A percentile compares a stretch with the other conserved stretches of the same genome.
These are phyloP conservation scores for Halesus radiatus DNA, from an alignment of 1,140 invertebrate species.

Conservation along the genomic window DNA sequence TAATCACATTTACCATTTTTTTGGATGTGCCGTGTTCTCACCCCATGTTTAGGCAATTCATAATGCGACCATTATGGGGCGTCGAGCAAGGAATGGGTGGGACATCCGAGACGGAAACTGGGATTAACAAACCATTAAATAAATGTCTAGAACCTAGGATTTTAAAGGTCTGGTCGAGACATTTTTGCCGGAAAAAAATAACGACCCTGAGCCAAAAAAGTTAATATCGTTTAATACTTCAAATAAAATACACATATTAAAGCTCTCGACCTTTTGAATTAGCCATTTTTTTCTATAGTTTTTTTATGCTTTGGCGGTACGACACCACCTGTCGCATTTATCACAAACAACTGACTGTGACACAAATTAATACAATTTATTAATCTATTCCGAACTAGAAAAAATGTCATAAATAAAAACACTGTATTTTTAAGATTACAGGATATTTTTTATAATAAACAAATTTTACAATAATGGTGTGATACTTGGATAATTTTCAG, in stretches of 20 bases:
- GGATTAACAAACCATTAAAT: constrained; percentile 58
- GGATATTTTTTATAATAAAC: too few relatives aligned
- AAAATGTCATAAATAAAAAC: too few relatives aligned
- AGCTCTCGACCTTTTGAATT: too few relatives aligned
- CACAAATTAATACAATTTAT: background rate
- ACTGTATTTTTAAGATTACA: too few relatives aligned
- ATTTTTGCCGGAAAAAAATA: background rate
- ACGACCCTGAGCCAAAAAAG: background rate
- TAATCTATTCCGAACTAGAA: too few relatives aligned
- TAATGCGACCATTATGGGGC: background rate
- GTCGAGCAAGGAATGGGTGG: constrained; percentile 6
- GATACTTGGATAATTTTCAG: too few relatives aligned
- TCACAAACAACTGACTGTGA: background rate
- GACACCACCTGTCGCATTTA: background rate
- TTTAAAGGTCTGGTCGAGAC: constrained; percentile 2
- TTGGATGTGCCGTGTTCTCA: background rate
- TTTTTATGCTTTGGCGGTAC: too few relatives aligned
- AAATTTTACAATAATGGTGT: too few relatives aligned
- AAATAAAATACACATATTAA: too few relatives aligned
- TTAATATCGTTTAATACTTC: too few relatives aligned
- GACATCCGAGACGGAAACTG: constrained; percentile 48
- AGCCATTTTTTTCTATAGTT: too few relatives aligned
- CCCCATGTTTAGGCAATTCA: constrained; percentile 7
- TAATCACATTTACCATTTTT: background rate
- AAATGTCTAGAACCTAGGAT: constrained; percentile 41